Conservation (phyloP, 2,113 vertebrate species). For the Hemibagrus wyckioides region DNA sequence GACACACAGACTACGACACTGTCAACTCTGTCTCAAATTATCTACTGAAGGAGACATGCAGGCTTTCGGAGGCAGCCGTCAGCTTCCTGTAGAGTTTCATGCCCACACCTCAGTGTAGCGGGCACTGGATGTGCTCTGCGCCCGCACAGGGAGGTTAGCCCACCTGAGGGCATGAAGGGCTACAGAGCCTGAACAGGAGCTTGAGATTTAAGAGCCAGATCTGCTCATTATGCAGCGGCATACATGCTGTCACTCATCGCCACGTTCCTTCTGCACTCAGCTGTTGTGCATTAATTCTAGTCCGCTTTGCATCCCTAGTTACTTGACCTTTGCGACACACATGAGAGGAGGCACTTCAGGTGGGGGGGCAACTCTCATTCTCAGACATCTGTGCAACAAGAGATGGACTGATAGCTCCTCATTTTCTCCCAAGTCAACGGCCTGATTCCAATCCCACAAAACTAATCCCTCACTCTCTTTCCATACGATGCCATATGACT, state of each 20-base stretch:
- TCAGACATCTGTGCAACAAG: conserved; percentile 33
- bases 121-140: conserved; percentile 34
- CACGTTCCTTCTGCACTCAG: conserved; percentile 56
- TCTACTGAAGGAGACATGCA: conserved; percentile 34
- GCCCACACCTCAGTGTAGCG: conserved; percentile 30
- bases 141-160: conserved; percentile 32
- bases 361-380: background rate
- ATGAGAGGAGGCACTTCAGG: conserved; percentile 37
- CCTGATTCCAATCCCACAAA: background rate
- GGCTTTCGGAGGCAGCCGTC: conserved; percentile 35
- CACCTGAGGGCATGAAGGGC: conserved; percentile 65
- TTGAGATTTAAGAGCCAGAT: conserved; percentile 26
- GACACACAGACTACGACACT: conserved; percentile 38
- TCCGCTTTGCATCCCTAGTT: conserved; percentile 66
- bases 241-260: conserved; percentile 70
- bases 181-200: conserved; percentile 35
- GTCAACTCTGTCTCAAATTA: conserved; percentile 44
- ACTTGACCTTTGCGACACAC: conserved; percentile 63
- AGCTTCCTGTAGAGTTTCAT: conserved; percentile 46
- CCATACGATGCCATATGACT: background rate
- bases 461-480: background rate
- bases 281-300: conserved; percentile 72
- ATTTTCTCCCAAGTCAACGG: background rate
- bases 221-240: conserved; percentile 72
- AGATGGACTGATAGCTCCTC: conserved; percentile 18